phyloP scores from a whole-genome alignment of 2,113 vertebrate species.

The Marmota flaviventris region DNA sequence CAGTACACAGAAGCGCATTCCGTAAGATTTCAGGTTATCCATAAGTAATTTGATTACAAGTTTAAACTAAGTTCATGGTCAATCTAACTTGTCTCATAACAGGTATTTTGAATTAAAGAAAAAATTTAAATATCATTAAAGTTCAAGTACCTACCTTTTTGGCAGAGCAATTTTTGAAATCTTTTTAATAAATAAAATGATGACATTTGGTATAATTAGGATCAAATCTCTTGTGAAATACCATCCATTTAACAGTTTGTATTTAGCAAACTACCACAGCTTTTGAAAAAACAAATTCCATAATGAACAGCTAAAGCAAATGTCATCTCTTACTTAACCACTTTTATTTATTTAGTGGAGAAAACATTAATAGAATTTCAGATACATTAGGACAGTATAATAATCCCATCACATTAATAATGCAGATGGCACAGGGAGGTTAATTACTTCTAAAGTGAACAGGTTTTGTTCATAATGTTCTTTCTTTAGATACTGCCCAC shows the following conservation, averaged over 20 bases:
- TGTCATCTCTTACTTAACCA: constrained; percentile 81
- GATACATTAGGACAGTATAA: constrained; percentile 82
- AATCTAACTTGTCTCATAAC: neutral
- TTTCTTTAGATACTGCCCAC: constrained; percentile 76
- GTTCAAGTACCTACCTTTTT: constrained; percentile 60
- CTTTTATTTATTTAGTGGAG: constrained; percentile 86
- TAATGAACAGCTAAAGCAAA: constrained; percentile 86
- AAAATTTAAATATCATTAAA: constrained; percentile 77
- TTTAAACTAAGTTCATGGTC: neutral
- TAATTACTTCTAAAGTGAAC: constrained; percentile 87
- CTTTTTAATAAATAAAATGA: constrained; percentile 84
- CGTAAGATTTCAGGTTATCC: neutral
- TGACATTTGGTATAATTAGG: constrained; percentile 88
- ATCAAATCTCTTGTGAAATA: constrained; percentile 85
- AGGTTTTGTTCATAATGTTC: constrained; percentile 78
- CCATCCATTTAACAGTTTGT: constrained; percentile 82
- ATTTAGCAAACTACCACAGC: constrained; percentile 82
- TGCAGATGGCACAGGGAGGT: constrained; percentile 85
- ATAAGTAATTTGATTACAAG: constrained; percentile 33
- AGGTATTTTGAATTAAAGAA: constrained; percentile 78
- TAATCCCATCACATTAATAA: constrained; percentile 86
- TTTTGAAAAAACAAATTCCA: constrained; percentile 71
- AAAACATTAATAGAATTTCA: constrained; percentile 86
- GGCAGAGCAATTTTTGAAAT: constrained; percentile 75
- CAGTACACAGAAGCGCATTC: neutral